phyloP scores from a whole-genome alignment of 2,888 invertebrate genomes.

The Magallana nippona region DNA sequence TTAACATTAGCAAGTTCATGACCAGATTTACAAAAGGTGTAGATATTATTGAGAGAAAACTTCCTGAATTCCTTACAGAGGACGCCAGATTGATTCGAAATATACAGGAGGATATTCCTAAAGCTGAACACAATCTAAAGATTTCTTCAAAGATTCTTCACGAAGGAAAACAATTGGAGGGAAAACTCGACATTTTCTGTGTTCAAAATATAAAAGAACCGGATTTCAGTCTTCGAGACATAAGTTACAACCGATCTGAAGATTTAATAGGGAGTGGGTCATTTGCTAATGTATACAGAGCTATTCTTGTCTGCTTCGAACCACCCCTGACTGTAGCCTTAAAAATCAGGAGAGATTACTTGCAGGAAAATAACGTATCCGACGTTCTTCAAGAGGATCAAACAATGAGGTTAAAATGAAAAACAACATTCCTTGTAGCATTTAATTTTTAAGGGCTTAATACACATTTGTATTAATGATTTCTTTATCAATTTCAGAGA shows the following conservation, averaged over 20 bases:
- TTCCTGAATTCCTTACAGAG: slow-evolving; percentile 71
- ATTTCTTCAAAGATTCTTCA: slow-evolving; percentile 61
- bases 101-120: slow-evolving; percentile 59
- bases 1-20: slow-evolving; percentile 67
- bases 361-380: slow-evolving; percentile 61
- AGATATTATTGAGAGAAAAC: slow-evolving; percentile 64
- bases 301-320: slow-evolving; percentile 43
- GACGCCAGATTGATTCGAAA: slow-evolving; percentile 67
- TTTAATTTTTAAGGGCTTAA: too few relatives aligned
- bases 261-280: slow-evolving; percentile 68
- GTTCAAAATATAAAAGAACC: slow-evolving; percentile 68
- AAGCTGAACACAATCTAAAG: slow-evolving; percentile 60
- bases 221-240: slow-evolving; percentile 65
- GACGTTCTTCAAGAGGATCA: slow-evolving; percentile 71
- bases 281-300: slow-evolving; percentile 71
- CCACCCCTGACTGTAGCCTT: slow-evolving; percentile 58
- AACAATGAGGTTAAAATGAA: slow-evolving; percentile 63
- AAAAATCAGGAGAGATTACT: slow-evolving; percentile 63
- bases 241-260: slow-evolving; percentile 60
- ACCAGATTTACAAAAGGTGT: slow-evolving; percentile 65
- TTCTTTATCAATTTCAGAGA: slow-evolving; percentile 60
- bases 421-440: too few relatives aligned
- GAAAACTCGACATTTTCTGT: slow-evolving; percentile 70
- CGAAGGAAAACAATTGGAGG: slow-evolving; percentile 56
- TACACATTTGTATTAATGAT: too few relatives aligned